A percentile compares a stretch with the other conserved stretches of the same genome.
Conservation (phyloP, 2,888 invertebrate genomes). For the Linhomoeus sp. region DNA sequence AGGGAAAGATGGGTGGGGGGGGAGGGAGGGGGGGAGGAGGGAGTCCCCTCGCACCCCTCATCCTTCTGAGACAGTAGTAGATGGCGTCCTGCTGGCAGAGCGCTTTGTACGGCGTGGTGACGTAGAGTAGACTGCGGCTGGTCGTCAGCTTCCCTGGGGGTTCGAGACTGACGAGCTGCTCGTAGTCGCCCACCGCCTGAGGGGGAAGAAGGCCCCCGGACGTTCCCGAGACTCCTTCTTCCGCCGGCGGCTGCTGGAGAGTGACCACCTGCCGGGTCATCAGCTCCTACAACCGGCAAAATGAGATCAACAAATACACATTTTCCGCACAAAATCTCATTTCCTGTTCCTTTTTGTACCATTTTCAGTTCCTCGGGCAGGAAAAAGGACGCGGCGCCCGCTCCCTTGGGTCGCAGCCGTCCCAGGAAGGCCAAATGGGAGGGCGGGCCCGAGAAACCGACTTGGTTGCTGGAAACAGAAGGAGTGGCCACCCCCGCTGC, state of each 20-base stretch:
- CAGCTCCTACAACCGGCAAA: conserved; percentile 10
- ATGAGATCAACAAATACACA: too few relatives aligned
- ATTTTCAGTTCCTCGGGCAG: not conserved
- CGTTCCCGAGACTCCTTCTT: too few relatives aligned
- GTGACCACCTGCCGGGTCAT: conserved; percentile 12
- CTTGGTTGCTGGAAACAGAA: too few relatives aligned
- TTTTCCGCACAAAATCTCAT: too few relatives aligned
- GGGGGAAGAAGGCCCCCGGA: too few relatives aligned
- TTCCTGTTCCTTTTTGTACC: not conserved
- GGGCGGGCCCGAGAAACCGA: not conserved
- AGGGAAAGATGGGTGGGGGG: too few relatives aligned
- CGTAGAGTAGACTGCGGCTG: conserved; percentile 3
- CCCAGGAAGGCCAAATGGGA: not conserved
- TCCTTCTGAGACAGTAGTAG: conserved; percentile 12
- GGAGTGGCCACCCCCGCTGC: too few relatives aligned
- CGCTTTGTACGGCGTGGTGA: conserved; percentile 10
- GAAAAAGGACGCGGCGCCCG: not conserved
- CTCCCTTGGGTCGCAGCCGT: not conserved
- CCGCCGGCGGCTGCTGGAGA: conserved; percentile 10
- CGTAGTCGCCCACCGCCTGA: conserved; percentile 7
- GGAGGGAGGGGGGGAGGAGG: too few relatives aligned
- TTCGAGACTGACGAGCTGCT: not conserved
- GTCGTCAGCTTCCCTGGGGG: not conserved
- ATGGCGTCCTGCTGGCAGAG: conserved; percentile 12
- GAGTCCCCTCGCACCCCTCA: conserved; percentile 10